These are phyloP conservation scores for Erebia ligea DNA, from an alignment of 2,888 invertebrate genomes.

Conservation along the genomic window DNA sequence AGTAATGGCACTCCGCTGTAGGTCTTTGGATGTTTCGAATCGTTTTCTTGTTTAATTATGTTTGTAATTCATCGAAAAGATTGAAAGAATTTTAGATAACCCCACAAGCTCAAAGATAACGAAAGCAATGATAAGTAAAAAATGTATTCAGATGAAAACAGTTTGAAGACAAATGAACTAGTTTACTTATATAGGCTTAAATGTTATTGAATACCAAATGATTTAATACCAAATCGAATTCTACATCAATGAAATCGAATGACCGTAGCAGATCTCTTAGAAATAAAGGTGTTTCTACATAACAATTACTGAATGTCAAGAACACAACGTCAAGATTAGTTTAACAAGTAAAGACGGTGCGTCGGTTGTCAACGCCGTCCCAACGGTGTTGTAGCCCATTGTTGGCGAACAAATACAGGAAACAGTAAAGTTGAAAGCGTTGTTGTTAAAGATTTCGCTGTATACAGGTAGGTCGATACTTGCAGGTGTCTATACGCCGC, in stretches of 20 bases:
- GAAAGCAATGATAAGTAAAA: slow-evolving; percentile 1
- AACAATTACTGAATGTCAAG: slow-evolving; percentile 51
- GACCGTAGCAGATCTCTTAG: slow-evolving; percentile 12
- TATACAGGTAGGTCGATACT: slow-evolving; percentile 77
- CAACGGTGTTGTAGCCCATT: slow-evolving; percentile 74
- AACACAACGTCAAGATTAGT: slow-evolving; percentile 60
- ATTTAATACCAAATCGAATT: no score
- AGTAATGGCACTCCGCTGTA: slow-evolving; percentile 36
- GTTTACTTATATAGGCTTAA: not conserved
- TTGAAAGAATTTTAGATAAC: slow-evolving; percentile 21
- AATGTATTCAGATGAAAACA: not conserved
- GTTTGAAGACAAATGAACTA: not conserved
- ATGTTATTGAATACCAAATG: slow-evolving; percentile 22
- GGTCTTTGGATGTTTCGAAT: slow-evolving; percentile 34
- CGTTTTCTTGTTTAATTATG: slow-evolving; percentile 26
- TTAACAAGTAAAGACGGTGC: slow-evolving; percentile 60
- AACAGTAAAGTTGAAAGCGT: slow-evolving; percentile 78
- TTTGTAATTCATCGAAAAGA: slow-evolving; percentile 29
- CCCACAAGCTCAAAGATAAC: not conserved
- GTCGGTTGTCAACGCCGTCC: slow-evolving; percentile 62
- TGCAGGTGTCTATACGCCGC: slow-evolving; percentile 69
- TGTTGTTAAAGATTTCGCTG: slow-evolving; percentile 72
- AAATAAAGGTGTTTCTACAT: slow-evolving; percentile 37
- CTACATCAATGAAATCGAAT: no score
- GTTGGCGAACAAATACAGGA: slow-evolving; percentile 80